Percentiles rank a stretch among this genome's conserved stretches.
phyloP scores from a whole-genome alignment of 2,888 invertebrate genomes.

The Sympetrum striolatum region DNA sequence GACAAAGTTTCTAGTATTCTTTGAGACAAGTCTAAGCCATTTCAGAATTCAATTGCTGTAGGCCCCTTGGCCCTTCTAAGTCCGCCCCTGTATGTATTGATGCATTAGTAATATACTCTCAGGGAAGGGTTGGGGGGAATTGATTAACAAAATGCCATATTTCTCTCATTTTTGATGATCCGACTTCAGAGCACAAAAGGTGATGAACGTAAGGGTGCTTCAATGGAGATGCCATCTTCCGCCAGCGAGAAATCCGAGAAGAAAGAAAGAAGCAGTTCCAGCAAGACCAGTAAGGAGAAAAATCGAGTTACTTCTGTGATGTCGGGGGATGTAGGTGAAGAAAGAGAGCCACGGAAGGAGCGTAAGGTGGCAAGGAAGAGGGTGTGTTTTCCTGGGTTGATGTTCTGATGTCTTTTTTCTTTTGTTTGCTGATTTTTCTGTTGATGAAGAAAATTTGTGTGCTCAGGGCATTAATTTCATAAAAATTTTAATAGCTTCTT shows the following conservation, averaged over 20 bases:
- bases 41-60: no score
- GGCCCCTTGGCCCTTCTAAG: no score
- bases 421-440: not conserved
- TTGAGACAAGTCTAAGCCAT: no score
- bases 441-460: not conserved
- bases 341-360: conserved; percentile 80
- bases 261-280: conserved; percentile 62
- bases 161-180: conserved; percentile 45
- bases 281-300: conserved; percentile 50
- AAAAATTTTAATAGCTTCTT: not conserved
- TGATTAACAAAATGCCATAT: conserved; percentile 25
- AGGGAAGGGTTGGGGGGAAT: conserved; percentile 11
- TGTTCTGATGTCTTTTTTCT: not conserved
- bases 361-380: conserved; percentile 81
- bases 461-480: conserved; percentile 38
- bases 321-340: conserved; percentile 73
- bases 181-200: conserved; percentile 62
- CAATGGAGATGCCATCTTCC: conserved; percentile 45
- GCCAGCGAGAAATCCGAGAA: conserved; percentile 60
- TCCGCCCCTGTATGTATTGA: no score
- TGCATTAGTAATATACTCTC: no score
- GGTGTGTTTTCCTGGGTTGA: conserved; percentile 61
- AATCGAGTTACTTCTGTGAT: conserved; percentile 50
- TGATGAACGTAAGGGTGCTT: conserved; percentile 56
- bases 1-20: no score